Evolutionary conservation across 2,113 vertebrate species (phyloP).

Genomic region (Semicossyphus pulcher): DNA sequence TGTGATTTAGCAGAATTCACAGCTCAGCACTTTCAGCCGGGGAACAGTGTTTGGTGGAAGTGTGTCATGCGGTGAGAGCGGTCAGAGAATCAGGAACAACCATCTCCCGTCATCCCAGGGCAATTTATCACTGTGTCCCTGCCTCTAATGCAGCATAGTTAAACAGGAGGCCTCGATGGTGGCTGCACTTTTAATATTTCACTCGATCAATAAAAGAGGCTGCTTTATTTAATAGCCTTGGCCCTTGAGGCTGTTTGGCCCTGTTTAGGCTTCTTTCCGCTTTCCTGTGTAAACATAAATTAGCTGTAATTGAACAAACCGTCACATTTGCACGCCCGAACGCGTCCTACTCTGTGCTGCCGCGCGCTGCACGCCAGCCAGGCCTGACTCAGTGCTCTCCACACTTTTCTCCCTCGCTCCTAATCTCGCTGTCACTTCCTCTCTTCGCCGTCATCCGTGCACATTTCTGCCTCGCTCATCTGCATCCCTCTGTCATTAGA

Average conservation of each 20-base stretch:
- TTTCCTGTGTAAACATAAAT: conserved; percentile 76
- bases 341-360: not conserved
- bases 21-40: conserved; percentile 61
- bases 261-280: conserved; percentile 61
- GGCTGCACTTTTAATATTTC: conserved; percentile 69
- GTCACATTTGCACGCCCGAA: conserved; percentile 60
- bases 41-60: conserved; percentile 46
- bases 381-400: conserved; percentile 31
- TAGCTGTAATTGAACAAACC: conserved; percentile 68
- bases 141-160: conserved; percentile 62
- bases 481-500: conserved; percentile 47
- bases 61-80: conserved; percentile 49
- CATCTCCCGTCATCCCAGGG: conserved; percentile 49
- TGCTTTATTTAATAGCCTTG: conserved; percentile 71
- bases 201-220: conserved; percentile 67
- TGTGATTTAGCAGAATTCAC: conserved; percentile 64
- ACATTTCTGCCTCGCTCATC: conserved; percentile 44
- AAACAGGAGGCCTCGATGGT: conserved; percentile 59
- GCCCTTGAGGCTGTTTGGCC: conserved; percentile 61
- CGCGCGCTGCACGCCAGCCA: conserved; percentile 32
- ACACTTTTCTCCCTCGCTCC: conserved; percentile 10
- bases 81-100: conserved; percentile 38
- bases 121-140: conserved; percentile 65
- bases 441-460: conserved; percentile 43
- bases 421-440: conserved; percentile 33